Evolutionary conservation across 2,113 vertebrate genomes (phyloP).

Genomic region (Cavia aperea): DNA sequence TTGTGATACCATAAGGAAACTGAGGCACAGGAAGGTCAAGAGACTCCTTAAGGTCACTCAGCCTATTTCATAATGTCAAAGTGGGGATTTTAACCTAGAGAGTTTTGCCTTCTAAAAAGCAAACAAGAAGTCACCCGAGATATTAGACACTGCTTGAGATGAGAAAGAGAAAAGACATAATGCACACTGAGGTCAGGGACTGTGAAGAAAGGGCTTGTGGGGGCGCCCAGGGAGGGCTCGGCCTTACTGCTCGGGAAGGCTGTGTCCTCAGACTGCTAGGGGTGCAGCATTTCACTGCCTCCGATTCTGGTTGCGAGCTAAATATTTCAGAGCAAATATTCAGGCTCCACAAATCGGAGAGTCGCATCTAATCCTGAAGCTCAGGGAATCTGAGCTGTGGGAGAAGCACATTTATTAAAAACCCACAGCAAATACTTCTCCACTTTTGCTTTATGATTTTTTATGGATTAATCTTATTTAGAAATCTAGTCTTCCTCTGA

Average conservation of each 20-base stretch:
- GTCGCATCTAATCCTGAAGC: not conserved
- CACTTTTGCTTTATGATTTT: conserved; percentile 17
- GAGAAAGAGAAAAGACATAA: not conserved
- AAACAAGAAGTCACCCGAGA: not conserved
- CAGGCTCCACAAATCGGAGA: not conserved
- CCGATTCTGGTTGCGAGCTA: not conserved
- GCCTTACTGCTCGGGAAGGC: rapidly evolving
- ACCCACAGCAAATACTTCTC: not conserved
- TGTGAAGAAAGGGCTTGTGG: not conserved
- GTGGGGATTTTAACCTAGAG: not conserved
- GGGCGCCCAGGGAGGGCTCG: rapidly evolving
- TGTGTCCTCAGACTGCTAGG: not conserved
- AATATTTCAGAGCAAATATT: not conserved
- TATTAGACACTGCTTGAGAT: not conserved
- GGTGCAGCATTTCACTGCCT: rapidly evolving
- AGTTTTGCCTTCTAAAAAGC: not conserved
- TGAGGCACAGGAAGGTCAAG: not conserved
- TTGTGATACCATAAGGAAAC: not conserved
- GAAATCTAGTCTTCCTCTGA: not conserved
- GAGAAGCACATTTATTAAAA: not conserved
- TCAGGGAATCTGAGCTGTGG: not conserved
- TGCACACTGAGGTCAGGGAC: not conserved
- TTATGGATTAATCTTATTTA: not conserved
- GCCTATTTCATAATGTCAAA: not conserved
- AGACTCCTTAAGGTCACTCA: not conserved